Conservation (phyloP, 2,113 vertebrate genomes). For the Silurus glanis region DNA sequence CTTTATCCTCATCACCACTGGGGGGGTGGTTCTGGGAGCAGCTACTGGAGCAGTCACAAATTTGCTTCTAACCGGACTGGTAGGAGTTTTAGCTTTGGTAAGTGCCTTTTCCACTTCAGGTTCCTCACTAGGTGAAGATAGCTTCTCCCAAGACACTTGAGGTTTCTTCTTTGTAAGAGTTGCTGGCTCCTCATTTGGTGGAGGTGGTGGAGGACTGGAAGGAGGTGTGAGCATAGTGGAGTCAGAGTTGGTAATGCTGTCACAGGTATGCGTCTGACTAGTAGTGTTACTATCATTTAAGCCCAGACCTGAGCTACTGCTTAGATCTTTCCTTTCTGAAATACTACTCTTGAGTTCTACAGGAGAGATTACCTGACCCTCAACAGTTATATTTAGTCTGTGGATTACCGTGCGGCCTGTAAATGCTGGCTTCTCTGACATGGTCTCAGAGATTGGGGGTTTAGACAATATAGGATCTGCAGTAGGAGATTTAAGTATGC, state of each 20-base stretch:
- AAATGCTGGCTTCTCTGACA: slow-evolving; percentile 66
- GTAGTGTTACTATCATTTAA: slow-evolving; percentile 85
- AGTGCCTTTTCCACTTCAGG: slow-evolving; percentile 51
- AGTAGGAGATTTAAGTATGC: slow-evolving; percentile 32
- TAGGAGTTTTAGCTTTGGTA: slow-evolving; percentile 57
- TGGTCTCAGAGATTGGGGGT: slow-evolving; percentile 61
- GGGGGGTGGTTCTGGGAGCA: slow-evolving; percentile 28
- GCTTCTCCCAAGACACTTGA: slow-evolving; percentile 75
- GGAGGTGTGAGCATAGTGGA: slow-evolving; percentile 94
- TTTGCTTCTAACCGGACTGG: slow-evolving; percentile 58
- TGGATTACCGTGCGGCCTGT: slow-evolving; percentile 73
- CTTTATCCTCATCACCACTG: slow-evolving; percentile 70
- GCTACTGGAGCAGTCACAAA: slow-evolving; percentile 45
- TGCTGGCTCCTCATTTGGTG: slow-evolving; percentile 86
- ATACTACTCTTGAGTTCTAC: slow-evolving; percentile 70
- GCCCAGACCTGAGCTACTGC: slow-evolving; percentile 89
- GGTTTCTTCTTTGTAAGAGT: slow-evolving; percentile 75
- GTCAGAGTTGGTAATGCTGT: slow-evolving; percentile 88
- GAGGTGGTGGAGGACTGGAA: slow-evolving; percentile 91
- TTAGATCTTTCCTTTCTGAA: slow-evolving; percentile 79
- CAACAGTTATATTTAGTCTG: slow-evolving; percentile 78
- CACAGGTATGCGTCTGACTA: slow-evolving; percentile 81
- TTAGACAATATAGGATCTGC: slow-evolving; percentile 65
- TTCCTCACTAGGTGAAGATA: slow-evolving; percentile 52
- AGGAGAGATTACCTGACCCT: slow-evolving; percentile 79